These are phyloP conservation scores for Drosophila sturtevanti DNA, from an alignment of 1,140 invertebrate species.

Conservation along the genomic window DNA sequence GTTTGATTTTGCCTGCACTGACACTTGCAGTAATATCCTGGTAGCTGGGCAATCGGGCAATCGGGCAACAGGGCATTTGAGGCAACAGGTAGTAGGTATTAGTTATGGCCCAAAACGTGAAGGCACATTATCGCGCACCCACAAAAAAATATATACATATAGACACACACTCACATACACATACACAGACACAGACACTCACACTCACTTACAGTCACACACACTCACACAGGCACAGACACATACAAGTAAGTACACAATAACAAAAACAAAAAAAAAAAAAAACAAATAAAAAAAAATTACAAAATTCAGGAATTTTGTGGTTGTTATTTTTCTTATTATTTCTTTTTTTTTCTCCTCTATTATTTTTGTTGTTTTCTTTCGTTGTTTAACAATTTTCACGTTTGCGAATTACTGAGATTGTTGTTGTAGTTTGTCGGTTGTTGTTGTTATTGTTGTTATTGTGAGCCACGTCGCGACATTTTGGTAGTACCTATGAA, in stretches of 20 bases:
- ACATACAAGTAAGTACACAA: slow-evolving; percentile 13
- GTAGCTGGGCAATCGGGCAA: slow-evolving; percentile 13
- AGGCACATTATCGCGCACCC: not conserved
- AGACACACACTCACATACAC: not conserved
- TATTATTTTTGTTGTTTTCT: slow-evolving; percentile 24
- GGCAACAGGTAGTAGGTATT: slow-evolving; percentile 1
- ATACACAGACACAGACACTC: not conserved
- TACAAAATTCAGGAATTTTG: slow-evolving; percentile 31
- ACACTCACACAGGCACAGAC: not conserved
- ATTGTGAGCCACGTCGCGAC: slow-evolving; percentile 29
- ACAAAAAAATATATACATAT: not conserved
- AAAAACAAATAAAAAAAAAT: slow-evolving; percentile 14
- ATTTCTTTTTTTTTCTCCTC: slow-evolving; percentile 6
- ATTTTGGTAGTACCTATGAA: slow-evolving; percentile 62
- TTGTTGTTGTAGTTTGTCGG: slow-evolving; percentile 4
- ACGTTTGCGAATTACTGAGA: slow-evolving; percentile 23
- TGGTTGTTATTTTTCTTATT: slow-evolving; percentile 13
- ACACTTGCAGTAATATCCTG: not conserved
- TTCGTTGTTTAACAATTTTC: slow-evolving; percentile 17
- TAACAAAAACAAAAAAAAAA: slow-evolving; percentile 16
- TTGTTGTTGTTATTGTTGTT: slow-evolving; percentile 18
- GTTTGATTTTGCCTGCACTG: not conserved
- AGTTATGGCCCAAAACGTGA: not conserved
- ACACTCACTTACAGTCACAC: not conserved
- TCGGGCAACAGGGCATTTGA: slow-evolving; percentile 16